Conservation (phyloP, 2,797 vertebrate genomes). For the Linurgus olivaceus region DNA sequence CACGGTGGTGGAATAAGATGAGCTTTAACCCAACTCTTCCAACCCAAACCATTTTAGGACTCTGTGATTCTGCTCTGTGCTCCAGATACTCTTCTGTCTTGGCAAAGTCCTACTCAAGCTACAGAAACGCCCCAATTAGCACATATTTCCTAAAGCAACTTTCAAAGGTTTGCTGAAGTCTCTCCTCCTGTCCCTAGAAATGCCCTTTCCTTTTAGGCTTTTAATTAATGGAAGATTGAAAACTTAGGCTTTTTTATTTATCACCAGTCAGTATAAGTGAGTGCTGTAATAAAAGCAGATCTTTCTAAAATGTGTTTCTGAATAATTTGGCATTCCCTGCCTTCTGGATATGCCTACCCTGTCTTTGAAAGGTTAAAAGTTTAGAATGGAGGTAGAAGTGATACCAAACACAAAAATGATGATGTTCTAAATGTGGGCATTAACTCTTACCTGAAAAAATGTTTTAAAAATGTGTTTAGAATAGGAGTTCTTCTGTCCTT, state of each 20-base stretch:
- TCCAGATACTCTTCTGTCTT: background rate
- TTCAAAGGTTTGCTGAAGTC: background rate
- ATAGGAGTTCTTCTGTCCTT: background rate
- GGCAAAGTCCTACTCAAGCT: background rate
- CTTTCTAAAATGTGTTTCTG: background rate
- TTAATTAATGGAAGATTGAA: background rate
- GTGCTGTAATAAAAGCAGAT: background rate
- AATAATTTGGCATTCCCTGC: background rate
- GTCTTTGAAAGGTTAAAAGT: background rate
- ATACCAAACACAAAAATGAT: background rate
- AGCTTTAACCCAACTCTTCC: background rate
- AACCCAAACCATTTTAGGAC: background rate
- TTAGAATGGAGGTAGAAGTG: background rate
- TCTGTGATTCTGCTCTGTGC: background rate
- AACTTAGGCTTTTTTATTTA: background rate
- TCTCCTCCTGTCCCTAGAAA: background rate
- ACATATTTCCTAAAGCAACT: background rate
- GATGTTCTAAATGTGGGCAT: background rate
- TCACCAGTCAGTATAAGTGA: background rate
- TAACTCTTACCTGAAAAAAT: fast-evolving
- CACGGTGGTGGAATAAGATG: background rate
- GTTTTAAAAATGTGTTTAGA: background rate
- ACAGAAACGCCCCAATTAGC: background rate
- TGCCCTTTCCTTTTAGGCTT: background rate
- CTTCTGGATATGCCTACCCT: background rate